Evolutionary conservation across 1,140 invertebrate species (phyloP).

Genomic region (Drosophila mauritiana): DNA sequence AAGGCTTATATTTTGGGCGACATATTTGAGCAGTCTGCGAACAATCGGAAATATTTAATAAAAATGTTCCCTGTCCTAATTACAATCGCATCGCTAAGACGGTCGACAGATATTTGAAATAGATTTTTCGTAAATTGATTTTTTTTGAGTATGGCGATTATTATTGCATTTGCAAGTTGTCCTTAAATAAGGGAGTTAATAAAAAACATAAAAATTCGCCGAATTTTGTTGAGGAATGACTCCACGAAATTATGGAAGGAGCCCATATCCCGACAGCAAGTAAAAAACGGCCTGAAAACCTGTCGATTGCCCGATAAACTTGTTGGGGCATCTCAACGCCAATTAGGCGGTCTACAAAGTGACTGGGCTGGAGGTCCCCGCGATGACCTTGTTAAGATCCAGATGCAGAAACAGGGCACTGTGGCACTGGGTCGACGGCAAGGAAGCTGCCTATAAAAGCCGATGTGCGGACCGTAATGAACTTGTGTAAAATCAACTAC

Average conservation of each 20-base stretch:
- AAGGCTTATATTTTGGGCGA: no score
- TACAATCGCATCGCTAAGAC: no score
- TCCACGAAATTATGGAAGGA: conserved; percentile 13
- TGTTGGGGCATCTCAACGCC: conserved; percentile 49
- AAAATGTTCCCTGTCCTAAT: no score
- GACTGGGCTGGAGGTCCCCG: conserved; percentile 51
- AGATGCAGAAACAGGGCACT: conserved; percentile 30
- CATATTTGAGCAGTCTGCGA: no score
- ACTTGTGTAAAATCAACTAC: conserved; percentile 40
- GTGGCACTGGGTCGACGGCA: conserved; percentile 69
- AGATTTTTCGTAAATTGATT: no score
- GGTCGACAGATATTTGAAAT: no score
- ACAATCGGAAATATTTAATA: no score
- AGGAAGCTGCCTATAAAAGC: conserved; percentile 55
- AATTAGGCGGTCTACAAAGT: conserved; percentile 56
- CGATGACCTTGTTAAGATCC: conserved; percentile 53
- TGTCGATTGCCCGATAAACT: conserved; percentile 75
- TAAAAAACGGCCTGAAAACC: conserved; percentile 44
- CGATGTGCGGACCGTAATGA: neutral
- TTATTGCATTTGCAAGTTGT: neutral
- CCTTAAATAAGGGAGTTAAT: neutral
- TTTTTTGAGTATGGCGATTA: no score
- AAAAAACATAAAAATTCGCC: neutral
- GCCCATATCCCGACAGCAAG: neutral
- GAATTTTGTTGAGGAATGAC: conserved; percentile 13